phyloP scores from a whole-genome alignment of 2,113 vertebrate genomes.

The Gopherus flavomarginatus region DNA sequence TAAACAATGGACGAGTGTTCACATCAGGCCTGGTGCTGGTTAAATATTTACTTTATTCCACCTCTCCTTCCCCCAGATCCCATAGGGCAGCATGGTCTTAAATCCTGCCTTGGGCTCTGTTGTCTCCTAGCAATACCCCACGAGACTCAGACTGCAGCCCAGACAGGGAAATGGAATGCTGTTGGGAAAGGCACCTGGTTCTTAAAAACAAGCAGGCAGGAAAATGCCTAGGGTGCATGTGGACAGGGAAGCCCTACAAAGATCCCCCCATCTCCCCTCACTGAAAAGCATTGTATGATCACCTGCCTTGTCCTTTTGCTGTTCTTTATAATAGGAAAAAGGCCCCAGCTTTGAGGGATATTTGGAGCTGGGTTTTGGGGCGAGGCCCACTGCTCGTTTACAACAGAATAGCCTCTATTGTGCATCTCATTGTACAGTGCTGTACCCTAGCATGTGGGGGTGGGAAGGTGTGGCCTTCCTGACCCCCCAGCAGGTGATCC shows the following conservation, averaged over 20 bases:
- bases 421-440: accelerated
- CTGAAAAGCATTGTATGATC: background rate
- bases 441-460: background rate
- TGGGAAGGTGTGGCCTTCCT: background rate
- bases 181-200: background rate
- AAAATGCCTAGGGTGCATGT: background rate
- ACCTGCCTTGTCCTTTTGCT: background rate
- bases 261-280: background rate
- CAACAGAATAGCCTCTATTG: background rate
- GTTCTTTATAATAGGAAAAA: background rate
- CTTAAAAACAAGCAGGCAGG: background rate
- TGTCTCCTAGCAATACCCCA: background rate
- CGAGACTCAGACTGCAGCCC: background rate
- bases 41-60: slow-evolving; percentile 51
- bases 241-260: background rate
- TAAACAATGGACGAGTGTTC: slow-evolving; percentile 1
- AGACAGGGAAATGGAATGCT: background rate
- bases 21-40: slow-evolving; percentile 5
- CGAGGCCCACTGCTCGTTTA: background rate
- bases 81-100: background rate
- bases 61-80: background rate
- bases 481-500: background rate
- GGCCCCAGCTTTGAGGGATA: background rate
- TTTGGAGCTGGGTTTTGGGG: background rate
- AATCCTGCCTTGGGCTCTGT: background rate